A percentile compares a stretch with the other conserved stretches of the same genome.
These are phyloP conservation scores for Acanthis flammea DNA, from an alignment of 2,797 vertebrate genomes.

Conservation along the genomic window DNA sequence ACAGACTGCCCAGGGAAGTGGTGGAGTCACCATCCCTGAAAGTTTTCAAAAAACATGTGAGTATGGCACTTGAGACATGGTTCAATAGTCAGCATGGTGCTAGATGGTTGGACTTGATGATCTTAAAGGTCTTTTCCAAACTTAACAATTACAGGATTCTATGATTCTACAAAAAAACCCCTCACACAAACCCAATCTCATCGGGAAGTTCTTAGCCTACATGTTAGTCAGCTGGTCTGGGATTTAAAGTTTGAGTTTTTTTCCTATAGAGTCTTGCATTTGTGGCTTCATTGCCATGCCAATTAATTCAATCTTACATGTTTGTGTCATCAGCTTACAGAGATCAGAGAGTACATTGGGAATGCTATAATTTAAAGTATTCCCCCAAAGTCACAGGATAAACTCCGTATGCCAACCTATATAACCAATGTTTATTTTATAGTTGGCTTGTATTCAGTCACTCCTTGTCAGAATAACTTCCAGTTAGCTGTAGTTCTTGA, in stretches of 20 bases:
- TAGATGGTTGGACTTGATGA: not conserved
- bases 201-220: not conserved
- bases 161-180: not conserved
- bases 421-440: not conserved
- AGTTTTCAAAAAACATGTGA: not conserved
- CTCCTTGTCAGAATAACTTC: not conserved
- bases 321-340: not conserved
- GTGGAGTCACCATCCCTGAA: not conserved
- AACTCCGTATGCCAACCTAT: not conserved
- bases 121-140: not conserved
- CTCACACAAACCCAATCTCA: not conserved
- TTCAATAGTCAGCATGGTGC: not conserved
- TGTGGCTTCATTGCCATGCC: not conserved
- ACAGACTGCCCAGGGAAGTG: not conserved
- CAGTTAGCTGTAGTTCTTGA: not conserved
- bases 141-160: not conserved
- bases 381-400: not conserved
- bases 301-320: not conserved
- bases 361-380: not conserved
- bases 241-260: not conserved
- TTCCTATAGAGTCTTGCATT: not conserved
- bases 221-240: not conserved
- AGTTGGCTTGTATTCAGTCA: not conserved
- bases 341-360: not conserved
- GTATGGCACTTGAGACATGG: not conserved